Base-by-base conservation (phyloP, 2,888 invertebrate species). In the Philhelius pedissequus region DNA sequence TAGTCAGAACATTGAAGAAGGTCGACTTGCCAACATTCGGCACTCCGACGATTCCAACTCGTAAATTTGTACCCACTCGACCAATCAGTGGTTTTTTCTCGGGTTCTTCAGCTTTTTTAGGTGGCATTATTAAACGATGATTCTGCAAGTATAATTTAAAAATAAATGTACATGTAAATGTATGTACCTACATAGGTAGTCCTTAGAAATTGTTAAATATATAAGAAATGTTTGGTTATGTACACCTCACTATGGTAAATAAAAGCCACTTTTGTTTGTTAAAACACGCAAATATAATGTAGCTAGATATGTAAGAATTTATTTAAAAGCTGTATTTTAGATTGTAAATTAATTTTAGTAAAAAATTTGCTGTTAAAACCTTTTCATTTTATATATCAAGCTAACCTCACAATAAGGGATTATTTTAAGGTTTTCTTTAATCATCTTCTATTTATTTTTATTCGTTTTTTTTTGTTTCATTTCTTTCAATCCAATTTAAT, bases 21-120 rank as follows among this genome's bases (percentile, higher is more conserved):
- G 99, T 99, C 8, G 99, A 99, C 92, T 99, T 99, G 83, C 99
- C 99, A 84, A 99, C 99, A 93, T 99, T 99, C 30, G 99, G 99
- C 74, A 99, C 91, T 84, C 90, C 90, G 81, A 97, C 97, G 89
- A 99, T 99, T 78, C 99, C 99, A 88, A 98, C 96, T 92, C 98
- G 97, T 84, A 99, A 93, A 92, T 98, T 99, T 69, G 98, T 99
- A 50, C 98, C 98, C 80, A 99, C 96, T 87, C 99, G 94, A 25
- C 99, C 99, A 91, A 99, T 97, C 70, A 99, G 93, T 27, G 97
- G 96, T 88, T 97, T 97, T 89, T 94, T 94, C 91, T 97, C 97
- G 15, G 96, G 96, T 89, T 96, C 97, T 89, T 96, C 96, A 86
- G 96, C 96, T 92, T 99, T 99, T 92, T 97, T 97, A 9, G 97